Percentiles rank a stretch among this genome's conserved stretches.
phyloP scores from a whole-genome alignment of 2,888 invertebrate genomes.

The Lobophora halterata region DNA sequence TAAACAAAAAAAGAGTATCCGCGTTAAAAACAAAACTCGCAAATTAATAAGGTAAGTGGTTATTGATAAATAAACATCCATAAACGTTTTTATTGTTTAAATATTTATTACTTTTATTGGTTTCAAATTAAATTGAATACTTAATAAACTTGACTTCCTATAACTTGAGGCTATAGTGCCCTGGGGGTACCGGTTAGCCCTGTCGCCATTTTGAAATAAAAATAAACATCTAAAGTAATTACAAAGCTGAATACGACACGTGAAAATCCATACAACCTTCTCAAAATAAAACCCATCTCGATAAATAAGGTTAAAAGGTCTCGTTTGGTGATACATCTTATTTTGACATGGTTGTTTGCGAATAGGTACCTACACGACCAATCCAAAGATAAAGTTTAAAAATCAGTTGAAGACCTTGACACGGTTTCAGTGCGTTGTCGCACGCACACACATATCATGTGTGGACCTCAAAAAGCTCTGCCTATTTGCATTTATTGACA shows the following conservation, averaged over 20 bases:
- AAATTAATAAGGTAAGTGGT: conserved; percentile 10
- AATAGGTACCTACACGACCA: conserved; percentile 32
- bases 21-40: conserved; percentile 21
- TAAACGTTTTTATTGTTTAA: conserved; percentile 15
- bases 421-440: conserved; percentile 60
- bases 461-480: conserved; percentile 29
- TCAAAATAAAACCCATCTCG: conserved; percentile 13
- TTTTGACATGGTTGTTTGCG: conserved; percentile 24
- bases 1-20: conserved; percentile 25
- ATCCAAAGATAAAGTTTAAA: conserved; percentile 53
- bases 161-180: conserved; percentile 12
- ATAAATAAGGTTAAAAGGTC: conserved; percentile 1
- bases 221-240: conserved; percentile 27
- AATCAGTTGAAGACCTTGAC: conserved; percentile 72
- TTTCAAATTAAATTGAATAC: conserved; percentile 17
- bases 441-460: conserved; percentile 32
- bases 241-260: conserved; percentile 22
- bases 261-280: conserved; percentile 19
- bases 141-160: conserved; percentile 24
- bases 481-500: conserved; percentile 27
- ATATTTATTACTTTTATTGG: conserved; percentile 17
- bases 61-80: conserved; percentile 19
- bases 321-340: conserved; percentile 3
- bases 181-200: conserved; percentile 26
- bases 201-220: conserved; percentile 22